A percentile compares a stretch with the other conserved stretches of the same genome.
These are phyloP conservation scores for Ficedula albicollis DNA, from an alignment of 2,797 vertebrate genomes.

Conservation along the genomic window DNA sequence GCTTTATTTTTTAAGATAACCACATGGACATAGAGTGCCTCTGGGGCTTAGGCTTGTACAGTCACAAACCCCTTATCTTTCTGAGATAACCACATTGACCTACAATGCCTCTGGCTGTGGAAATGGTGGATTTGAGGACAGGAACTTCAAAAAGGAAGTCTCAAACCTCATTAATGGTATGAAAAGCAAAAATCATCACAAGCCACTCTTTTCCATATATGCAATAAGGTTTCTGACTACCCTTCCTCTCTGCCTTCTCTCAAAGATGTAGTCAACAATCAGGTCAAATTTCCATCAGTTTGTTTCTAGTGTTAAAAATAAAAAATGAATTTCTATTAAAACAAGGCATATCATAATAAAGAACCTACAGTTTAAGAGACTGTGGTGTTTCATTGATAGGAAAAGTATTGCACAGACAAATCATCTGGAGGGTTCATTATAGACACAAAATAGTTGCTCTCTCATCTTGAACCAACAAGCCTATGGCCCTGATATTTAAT, in stretches of 20 bases:
- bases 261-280: not conserved
- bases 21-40: not conserved
- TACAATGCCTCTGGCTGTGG: not conserved
- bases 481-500: constrained; percentile 68
- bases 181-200: not conserved
- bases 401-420: constrained; percentile 24
- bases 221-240: not conserved
- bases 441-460: constrained; percentile 36
- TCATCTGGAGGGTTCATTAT: constrained; percentile 50
- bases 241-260: not conserved
- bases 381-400: not conserved
- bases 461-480: constrained; percentile 53
- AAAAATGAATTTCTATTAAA: not conserved
- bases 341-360: not conserved
- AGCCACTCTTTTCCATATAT: not conserved
- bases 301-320: not conserved
- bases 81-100: constrained; percentile 35
- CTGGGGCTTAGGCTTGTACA: not conserved
- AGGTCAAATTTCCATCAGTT: not conserved
- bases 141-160: not conserved
- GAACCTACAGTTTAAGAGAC: not conserved
- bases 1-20: constrained; percentile 43
- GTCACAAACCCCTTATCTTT: not conserved
- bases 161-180: not conserved
- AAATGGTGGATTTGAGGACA: constrained; percentile 13